Evolutionary conservation across 1,140 invertebrate genomes (phyloP).

Genomic region (Grapholita molesta): DNA sequence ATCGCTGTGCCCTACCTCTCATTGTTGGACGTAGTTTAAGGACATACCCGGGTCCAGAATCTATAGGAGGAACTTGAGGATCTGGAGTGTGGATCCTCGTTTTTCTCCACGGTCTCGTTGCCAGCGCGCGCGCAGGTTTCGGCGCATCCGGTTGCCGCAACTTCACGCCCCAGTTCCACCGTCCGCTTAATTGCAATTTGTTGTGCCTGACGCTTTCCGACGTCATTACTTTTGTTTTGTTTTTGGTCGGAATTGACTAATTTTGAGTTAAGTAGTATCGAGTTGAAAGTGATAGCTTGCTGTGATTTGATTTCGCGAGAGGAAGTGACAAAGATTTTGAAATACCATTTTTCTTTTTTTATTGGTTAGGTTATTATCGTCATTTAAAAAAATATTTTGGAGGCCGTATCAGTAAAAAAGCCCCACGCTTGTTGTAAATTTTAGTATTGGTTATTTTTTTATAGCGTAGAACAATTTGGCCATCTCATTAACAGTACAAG

Average conservation of each 20-base stretch:
- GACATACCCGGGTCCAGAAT: too few species aligned
- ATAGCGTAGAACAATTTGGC: neutral
- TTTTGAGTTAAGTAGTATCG: neutral
- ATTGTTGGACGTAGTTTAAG: too few species aligned
- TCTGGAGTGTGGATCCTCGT: neutral
- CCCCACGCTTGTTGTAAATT: too few species aligned
- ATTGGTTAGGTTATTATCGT: too few species aligned
- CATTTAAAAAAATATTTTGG: too few species aligned
- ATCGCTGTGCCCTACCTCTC: too few species aligned
- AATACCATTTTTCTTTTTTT: neutral
- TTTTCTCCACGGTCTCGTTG: neutral
- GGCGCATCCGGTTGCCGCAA: constrained; percentile 38
- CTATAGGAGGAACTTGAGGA: neutral
- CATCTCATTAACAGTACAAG: neutral
- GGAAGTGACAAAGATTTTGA: neutral
- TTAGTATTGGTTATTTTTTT: too few species aligned
- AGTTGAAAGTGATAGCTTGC: constrained; percentile 15
- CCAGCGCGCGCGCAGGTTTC: constrained; percentile 26
- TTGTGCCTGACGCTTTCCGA: constrained; percentile 27
- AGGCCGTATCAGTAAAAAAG: too few species aligned
- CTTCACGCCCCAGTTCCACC: constrained; percentile 41
- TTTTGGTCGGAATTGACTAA: constrained; percentile 20
- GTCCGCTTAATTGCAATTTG: constrained; percentile 37
- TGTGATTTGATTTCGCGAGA: neutral
- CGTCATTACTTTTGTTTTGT: constrained; percentile 22